phyloP scores from a whole-genome alignment of 2,888 invertebrate species.

The Mamestra brassicae region DNA sequence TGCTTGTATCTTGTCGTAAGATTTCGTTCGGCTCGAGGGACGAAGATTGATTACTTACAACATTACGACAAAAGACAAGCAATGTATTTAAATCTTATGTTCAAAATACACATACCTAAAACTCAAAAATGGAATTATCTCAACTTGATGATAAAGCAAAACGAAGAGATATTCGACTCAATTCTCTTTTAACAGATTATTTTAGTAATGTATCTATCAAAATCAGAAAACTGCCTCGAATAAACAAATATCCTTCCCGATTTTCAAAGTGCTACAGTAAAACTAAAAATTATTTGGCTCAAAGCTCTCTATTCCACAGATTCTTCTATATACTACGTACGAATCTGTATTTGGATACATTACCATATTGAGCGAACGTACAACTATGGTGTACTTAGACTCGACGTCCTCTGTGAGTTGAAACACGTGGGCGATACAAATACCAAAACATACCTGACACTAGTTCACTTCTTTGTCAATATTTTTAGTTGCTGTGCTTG shows the following conservation, averaged over 20 bases:
- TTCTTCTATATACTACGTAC: not conserved
- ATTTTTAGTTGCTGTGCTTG: too few relatives aligned
- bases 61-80: not conserved
- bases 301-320: constrained; percentile 6
- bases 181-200: not conserved
- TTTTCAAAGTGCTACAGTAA: not conserved
- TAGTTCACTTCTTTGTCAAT: not conserved
- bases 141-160: too few relatives aligned
- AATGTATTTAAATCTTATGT: too few relatives aligned
- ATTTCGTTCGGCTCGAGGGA: not conserved
- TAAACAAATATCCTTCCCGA: too few relatives aligned
- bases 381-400: not conserved
- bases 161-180: too few relatives aligned
- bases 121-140: too few relatives aligned
- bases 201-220: not conserved
- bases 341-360: constrained; percentile 33
- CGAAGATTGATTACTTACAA: not conserved
- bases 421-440: constrained; percentile 25
- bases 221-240: not conserved
- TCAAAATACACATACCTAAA: too few relatives aligned
- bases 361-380: constrained; percentile 43
- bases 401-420: constrained; percentile 9
- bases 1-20: not conserved
- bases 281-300: not conserved
- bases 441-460: not conserved